Conservation (phyloP, 2,888 invertebrate genomes). For the Prosopocoilus inquinatus region DNA sequence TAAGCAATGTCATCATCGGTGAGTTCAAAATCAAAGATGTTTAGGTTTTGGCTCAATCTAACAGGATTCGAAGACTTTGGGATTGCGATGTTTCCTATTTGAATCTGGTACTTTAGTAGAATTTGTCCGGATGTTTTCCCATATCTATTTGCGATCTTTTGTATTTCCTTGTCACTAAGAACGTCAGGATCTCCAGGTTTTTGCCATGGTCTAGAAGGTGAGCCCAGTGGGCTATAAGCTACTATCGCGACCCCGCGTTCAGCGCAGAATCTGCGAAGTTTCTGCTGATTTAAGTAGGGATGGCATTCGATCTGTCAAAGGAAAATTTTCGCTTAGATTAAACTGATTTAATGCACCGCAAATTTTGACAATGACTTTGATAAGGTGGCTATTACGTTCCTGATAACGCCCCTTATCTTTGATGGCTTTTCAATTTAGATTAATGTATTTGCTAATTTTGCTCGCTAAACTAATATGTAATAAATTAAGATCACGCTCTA, state of each 20-base stretch:
- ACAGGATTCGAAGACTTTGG: conserved; percentile 57
- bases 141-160: conserved; percentile 63
- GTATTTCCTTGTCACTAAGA: conserved; percentile 60
- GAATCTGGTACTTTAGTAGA: conserved; percentile 60
- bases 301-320: conserved; percentile 63
- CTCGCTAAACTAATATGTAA: background rate
- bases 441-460: too few relatives aligned
- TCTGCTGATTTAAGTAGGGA: conserved; percentile 65
- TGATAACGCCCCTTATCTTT: too few relatives aligned
- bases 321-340: too few relatives aligned
- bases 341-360: too few relatives aligned
- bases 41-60: conserved; percentile 55
- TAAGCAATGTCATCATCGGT: conserved; percentile 48
- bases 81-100: conserved; percentile 55
- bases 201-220: conserved; percentile 70
- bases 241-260: conserved; percentile 63
- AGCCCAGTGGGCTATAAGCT: conserved; percentile 80
- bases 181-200: conserved; percentile 62
- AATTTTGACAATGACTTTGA: too few relatives aligned
- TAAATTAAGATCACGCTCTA: conserved; percentile 26
- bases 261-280: conserved; percentile 66
- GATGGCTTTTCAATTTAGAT: too few relatives aligned
- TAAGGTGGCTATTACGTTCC: too few relatives aligned
- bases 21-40: conserved; percentile 58
- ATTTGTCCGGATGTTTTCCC: conserved; percentile 69